A percentile compares a stretch with the other conserved stretches of the same genome.
Evolutionary conservation across 1,140 invertebrate genomes (phyloP).

Genomic region (Pentalonia nigronervosa): DNA sequence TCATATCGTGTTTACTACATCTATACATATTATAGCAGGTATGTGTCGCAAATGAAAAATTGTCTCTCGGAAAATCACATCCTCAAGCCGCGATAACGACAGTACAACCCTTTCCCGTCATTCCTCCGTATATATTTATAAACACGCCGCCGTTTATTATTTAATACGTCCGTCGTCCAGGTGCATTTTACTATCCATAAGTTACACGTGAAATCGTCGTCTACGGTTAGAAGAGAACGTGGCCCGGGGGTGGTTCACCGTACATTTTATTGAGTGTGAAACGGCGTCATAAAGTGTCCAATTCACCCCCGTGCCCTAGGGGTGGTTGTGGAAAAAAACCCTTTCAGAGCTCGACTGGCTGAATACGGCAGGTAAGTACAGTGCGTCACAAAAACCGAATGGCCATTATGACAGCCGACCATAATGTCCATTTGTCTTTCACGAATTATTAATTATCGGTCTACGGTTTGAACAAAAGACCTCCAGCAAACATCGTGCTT

Average conservation of each 20-base stretch:
- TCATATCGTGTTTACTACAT: neutral
- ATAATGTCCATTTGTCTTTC: neutral
- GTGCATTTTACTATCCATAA: conserved; percentile 25
- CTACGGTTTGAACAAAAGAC: neutral
- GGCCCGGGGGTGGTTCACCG: neutral
- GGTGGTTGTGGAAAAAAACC: neutral
- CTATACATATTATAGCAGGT: no score
- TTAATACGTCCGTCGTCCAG: neutral
- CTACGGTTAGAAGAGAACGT: neutral
- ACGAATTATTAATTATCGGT: neutral
- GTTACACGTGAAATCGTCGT: neutral
- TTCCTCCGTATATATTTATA: no score
- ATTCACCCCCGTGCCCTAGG: neutral
- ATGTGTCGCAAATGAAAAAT: neutral
- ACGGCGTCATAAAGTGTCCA: conserved; percentile 21
- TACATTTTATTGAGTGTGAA: conserved; percentile 34
- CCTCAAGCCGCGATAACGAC: neutral
- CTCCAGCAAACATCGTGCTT: neutral
- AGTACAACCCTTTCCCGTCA: neutral
- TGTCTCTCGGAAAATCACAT: neutral
- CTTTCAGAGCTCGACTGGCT: neutral
- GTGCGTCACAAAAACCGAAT: neutral
- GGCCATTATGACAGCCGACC: neutral
- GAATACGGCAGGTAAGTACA: no score
- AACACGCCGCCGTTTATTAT: neutral